Percentiles rank a stretch among this genome's conserved stretches.
Evolutionary conservation across 2,888 invertebrate species (phyloP).

Genomic region (Pterostichus niger): DNA sequence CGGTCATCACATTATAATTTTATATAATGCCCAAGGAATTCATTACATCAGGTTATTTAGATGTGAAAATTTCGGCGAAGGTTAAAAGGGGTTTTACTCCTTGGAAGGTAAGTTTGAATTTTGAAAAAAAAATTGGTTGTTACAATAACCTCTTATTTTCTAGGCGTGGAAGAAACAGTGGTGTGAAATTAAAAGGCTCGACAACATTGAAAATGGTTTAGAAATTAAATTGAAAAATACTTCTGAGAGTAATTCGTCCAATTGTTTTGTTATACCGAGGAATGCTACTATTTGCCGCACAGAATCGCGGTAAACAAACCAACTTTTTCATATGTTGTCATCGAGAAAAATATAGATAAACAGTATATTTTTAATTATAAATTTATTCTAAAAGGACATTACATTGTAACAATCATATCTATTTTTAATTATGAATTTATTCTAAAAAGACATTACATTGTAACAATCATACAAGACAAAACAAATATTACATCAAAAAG

Average conservation of each 20-base stretch:
- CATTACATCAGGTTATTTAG: slow-evolving; percentile 81
- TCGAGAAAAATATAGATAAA: not conserved
- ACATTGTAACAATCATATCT: too few relatives aligned
- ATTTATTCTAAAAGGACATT: too few relatives aligned
- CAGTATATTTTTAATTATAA: too few relatives aligned
- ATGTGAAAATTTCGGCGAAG: slow-evolving; percentile 83
- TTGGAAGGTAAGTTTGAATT: slow-evolving; percentile 80
- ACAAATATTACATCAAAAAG: too few relatives aligned
- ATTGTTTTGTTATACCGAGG: slow-evolving; percentile 79
- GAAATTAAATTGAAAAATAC: slow-evolving; percentile 80
- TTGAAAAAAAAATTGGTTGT: slow-evolving; percentile 64
- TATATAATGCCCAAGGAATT: slow-evolving; percentile 60
- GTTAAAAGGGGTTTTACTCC: slow-evolving; percentile 82
- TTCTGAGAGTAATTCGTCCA: slow-evolving; percentile 74
- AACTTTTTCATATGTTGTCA: not conserved
- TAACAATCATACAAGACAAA: too few relatives aligned
- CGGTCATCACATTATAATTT: slow-evolving; percentile 20
- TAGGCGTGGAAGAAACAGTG: slow-evolving; percentile 85
- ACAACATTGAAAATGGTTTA: slow-evolving; percentile 79
- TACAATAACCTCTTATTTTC: slow-evolving; percentile 68
- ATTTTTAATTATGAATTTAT: too few relatives aligned
- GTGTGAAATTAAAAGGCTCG: slow-evolving; percentile 82
- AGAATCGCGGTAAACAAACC: slow-evolving; percentile 78
- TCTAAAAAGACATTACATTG: too few relatives aligned
- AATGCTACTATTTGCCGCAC: slow-evolving; percentile 82